A percentile compares a stretch with the other conserved stretches of the same genome.
Conservation (phyloP, 2,797 vertebrate genomes). For the Apogon hyalosoma region DNA sequence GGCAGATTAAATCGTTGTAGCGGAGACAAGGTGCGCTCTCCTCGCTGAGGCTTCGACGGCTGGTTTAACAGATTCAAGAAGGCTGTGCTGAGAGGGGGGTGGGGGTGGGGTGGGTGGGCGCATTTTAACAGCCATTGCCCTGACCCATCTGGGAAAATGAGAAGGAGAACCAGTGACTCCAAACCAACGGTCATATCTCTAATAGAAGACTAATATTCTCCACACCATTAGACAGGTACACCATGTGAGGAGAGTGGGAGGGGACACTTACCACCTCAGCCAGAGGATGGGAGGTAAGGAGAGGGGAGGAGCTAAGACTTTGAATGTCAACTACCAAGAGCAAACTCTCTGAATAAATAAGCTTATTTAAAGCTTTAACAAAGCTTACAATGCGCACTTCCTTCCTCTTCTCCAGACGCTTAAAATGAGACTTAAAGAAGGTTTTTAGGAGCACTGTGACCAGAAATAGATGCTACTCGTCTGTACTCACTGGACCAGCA, state of each 20-base stretch:
- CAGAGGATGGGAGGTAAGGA: constrained; percentile 16
- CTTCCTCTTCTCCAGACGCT: neutral
- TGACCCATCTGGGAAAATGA: constrained; percentile 63
- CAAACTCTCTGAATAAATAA: constrained; percentile 1
- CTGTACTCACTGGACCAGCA: no score
- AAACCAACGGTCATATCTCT: constrained; percentile 70
- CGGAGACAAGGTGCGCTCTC: constrained; percentile 43
- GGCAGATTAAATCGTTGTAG: constrained; percentile 73
- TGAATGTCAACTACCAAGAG: constrained; percentile 7
- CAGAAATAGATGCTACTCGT: no score
- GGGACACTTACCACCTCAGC: constrained; percentile 27
- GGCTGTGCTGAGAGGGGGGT: constrained; percentile 3
- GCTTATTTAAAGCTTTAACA: constrained; percentile 2
- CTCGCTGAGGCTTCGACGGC: constrained; percentile 28
- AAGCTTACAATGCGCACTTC: neutral
- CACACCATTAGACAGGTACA: constrained; percentile 72
- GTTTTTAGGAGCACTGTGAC: no score
- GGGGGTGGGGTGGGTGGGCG: constrained; percentile 8
- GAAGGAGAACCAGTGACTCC: constrained; percentile 68
- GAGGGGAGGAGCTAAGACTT: constrained; percentile 22
- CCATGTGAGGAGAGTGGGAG: constrained; percentile 38
- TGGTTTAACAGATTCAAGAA: constrained; percentile 62
- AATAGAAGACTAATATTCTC: constrained; percentile 67
- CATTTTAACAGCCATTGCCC: constrained; percentile 70
- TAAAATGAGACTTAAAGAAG: neutral